Evolutionary conservation across 2,797 vertebrate genomes (phyloP), one percentile per base, ranked within the genome.

Genomic region (Oreortyx pictus): DNA sequence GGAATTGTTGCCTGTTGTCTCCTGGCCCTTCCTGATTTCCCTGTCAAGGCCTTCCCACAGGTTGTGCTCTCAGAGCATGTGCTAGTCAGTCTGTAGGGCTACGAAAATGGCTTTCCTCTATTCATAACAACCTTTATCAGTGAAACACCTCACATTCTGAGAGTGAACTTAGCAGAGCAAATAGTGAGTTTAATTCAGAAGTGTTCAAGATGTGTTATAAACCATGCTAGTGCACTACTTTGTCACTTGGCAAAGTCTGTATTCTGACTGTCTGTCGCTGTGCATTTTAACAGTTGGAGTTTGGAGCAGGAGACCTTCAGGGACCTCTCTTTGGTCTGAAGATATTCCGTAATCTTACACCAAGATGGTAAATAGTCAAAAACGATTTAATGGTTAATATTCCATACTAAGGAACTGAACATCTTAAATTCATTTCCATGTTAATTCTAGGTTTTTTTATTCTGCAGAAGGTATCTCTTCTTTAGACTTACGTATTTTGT

Each of bases 341-440:
- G 97, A 97, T 99, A 88, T 99, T 99, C 96, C 98, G 99, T 73
- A 99, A 99, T 91, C 97, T 99, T 96, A 99, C 99, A 7, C 97
- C 98, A 44, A 98, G 98, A 98, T 99, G 98, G 99, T 99, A 97
- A 98, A 79, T 97, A 72, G 24, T 39, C n/a, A 18, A 62, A 65
- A 43, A 54, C 25, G 4, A 9, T 14, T 49, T 80, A 31, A 33
- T 17, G 18, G 4, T 43, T 75, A 35, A n/a, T 57, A 57, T 33
- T 66, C 17, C n/a, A 31, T 24, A 19, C 31, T 57, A n/a, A 35
- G 43, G 71, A 72, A 7, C n/a, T 46, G 31, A 86, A 43, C 1
- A 0, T 23, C 6, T 79, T 70, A 8, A 70, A 16, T 37, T 60
- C 5, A 54, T 13, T 80, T 72, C 44, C 37, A 4, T 14, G 1